A percentile compares a stretch with the other conserved stretches of the same genome.
Evolutionary conservation across 1,140 invertebrate species (phyloP).

Genomic region (Drosophila parvula): DNA sequence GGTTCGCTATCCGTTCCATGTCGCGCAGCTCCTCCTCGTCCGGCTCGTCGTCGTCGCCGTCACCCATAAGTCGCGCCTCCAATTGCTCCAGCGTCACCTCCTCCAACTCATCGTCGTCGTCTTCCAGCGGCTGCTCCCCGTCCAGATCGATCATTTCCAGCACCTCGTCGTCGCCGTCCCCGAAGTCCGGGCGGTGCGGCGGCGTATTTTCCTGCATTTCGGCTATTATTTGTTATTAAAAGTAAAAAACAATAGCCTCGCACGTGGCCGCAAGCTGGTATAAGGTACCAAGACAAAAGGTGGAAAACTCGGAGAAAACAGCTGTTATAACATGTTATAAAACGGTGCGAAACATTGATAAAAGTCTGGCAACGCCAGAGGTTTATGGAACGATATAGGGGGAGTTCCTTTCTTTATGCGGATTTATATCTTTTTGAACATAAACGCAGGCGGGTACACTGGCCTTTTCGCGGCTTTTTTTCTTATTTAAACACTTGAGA

Average conservation of each 20-base stretch:
- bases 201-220: conserved; percentile 78
- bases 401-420: too few species aligned
- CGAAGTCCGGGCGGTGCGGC: conserved; percentile 68
- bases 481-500: too few species aligned
- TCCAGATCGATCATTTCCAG: conserved; percentile 66
- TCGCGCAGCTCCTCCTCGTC: conserved; percentile 64
- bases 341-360: too few species aligned
- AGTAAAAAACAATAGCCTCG: conserved; percentile 22
- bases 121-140: conserved; percentile 45
- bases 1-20: conserved; percentile 60
- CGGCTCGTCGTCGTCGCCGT: conserved; percentile 51
- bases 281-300: too few species aligned
- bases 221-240: background rate
- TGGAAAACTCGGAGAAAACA: too few species aligned
- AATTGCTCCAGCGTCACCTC: conserved; percentile 70
- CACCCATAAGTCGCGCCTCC: conserved; percentile 59
- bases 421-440: too few species aligned
- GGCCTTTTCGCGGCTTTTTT: too few species aligned
- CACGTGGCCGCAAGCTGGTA: conserved; percentile 19
- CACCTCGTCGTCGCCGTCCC: conserved; percentile 66
- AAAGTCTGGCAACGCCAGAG: too few species aligned
- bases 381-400: too few species aligned
- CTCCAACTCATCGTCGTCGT: conserved; percentile 70
- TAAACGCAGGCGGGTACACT: too few species aligned
- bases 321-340: too few species aligned